Percentiles rank a stretch among this genome's conserved stretches.
Conservation (phyloP, 2,113 vertebrate species). For the Pogonocichla stellata region DNA sequence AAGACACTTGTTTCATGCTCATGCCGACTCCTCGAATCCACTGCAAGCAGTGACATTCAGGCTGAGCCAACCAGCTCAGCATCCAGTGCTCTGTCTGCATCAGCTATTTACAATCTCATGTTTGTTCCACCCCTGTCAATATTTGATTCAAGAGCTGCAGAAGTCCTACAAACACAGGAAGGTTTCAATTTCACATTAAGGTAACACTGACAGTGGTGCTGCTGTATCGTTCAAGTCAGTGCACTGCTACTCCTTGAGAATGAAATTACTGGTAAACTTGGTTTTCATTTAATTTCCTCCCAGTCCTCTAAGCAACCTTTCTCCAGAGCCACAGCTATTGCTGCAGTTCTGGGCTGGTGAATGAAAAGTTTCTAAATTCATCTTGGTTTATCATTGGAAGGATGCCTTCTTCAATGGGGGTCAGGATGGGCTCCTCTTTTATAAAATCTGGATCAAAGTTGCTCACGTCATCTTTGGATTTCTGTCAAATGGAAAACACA, state of each 20-base stretch:
- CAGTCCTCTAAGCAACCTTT: neutral
- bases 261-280: slow-evolving; percentile 46
- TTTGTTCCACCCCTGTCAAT: slow-evolving; percentile 38
- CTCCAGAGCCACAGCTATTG: slow-evolving; percentile 39
- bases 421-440: slow-evolving; percentile 92
- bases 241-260: slow-evolving; percentile 39
- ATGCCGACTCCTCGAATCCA: neutral
- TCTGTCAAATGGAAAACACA: slow-evolving; percentile 77
- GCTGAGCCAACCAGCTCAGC: slow-evolving; percentile 29
- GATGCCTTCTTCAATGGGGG: slow-evolving; percentile 89
- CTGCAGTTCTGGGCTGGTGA: slow-evolving; percentile 83
- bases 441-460: slow-evolving; percentile 99
- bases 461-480: slow-evolving; percentile 94
- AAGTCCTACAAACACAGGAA: slow-evolving; percentile 46
- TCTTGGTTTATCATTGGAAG: slow-evolving; percentile 92
- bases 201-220: slow-evolving; percentile 24
- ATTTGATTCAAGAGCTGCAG: slow-evolving; percentile 41
- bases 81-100: slow-evolving; percentile 1
- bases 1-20: slow-evolving; percentile 37
- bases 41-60: neutral
- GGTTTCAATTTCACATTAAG: slow-evolving; percentile 52
- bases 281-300: neutral
- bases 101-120: neutral
- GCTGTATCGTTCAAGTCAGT: neutral
- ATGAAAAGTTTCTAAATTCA: slow-evolving; percentile 95